These are phyloP conservation scores for Hemithea aestivaria DNA, from an alignment of 2,888 invertebrate species.

Conservation along the genomic window DNA sequence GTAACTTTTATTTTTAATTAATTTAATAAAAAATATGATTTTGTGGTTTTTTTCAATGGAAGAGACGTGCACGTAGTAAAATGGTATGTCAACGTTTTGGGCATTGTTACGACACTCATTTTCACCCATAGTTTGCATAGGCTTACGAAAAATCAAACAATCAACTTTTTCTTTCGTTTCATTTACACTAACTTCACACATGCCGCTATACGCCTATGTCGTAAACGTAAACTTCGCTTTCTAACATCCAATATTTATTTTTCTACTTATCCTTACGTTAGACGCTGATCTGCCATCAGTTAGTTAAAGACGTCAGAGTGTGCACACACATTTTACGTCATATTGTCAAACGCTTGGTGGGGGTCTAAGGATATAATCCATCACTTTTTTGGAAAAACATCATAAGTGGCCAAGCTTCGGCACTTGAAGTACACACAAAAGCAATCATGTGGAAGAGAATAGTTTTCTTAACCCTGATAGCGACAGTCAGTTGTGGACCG, in stretches of 20 bases:
- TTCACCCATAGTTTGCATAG: constrained; percentile 44
- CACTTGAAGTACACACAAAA: constrained; percentile 44
- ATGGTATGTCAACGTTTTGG: neutral
- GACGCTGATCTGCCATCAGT: constrained; percentile 55
- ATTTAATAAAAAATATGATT: too few species aligned
- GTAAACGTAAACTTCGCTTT: constrained; percentile 72
- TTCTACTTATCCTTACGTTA: constrained; percentile 73
- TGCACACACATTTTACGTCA: constrained; percentile 62
- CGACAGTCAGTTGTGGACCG: constrained; percentile 58
- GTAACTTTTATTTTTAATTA: constrained; percentile 29
- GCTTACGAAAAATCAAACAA: constrained; percentile 69
- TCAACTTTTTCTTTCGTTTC: constrained; percentile 75
- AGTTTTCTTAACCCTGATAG: constrained; percentile 58
- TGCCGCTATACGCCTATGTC: constrained; percentile 52
- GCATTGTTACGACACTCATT: constrained; percentile 37
- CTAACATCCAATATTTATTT: constrained; percentile 76
- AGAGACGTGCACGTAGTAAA: too few species aligned
- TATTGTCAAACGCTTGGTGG: constrained; percentile 56
- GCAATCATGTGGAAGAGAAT: constrained; percentile 61
- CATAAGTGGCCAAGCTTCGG: constrained; percentile 66
- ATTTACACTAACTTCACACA: constrained; percentile 61
- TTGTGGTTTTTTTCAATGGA: too few species aligned
- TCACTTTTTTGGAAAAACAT: constrained; percentile 68
- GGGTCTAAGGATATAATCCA: constrained; percentile 73
- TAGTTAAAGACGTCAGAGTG: constrained; percentile 60